Conservation (phyloP, 2,888 invertebrate species). For the Cephus pulcher region DNA sequence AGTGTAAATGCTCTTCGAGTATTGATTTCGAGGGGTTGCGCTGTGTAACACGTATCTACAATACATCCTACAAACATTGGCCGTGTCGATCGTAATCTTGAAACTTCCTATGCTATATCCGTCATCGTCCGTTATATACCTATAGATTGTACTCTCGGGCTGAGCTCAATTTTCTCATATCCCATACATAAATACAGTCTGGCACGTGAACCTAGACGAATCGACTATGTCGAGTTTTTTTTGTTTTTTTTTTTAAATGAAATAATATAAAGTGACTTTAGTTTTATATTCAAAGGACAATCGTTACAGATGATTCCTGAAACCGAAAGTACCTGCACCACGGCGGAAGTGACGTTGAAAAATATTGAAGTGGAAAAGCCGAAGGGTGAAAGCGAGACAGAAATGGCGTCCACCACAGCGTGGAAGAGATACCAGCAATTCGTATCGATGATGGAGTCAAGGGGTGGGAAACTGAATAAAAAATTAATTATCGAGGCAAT, state of each 20-base stretch:
- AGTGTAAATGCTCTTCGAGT: conserved; percentile 42
- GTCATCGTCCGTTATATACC: neutral
- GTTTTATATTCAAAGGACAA: neutral
- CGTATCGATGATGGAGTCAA: conserved; percentile 51
- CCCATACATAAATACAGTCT: neutral
- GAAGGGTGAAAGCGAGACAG: conserved; percentile 2
- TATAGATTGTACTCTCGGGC: neutral
- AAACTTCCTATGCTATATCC: neutral
- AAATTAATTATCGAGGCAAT: conserved; percentile 58
- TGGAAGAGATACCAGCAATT: conserved; percentile 60
- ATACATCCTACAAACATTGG: conserved; percentile 11
- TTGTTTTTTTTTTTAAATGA: neutral
- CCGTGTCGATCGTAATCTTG: neutral
- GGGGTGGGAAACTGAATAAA: conserved; percentile 52
- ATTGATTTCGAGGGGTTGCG: conserved; percentile 35
- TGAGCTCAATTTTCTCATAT: neutral
- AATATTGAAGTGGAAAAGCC: conserved; percentile 28
- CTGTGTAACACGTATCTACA: conserved; percentile 11
- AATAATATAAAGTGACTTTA: neutral
- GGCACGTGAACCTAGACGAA: neutral
- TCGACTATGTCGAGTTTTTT: neutral
- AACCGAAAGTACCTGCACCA: conserved; percentile 43
- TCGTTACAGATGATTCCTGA: conserved; percentile 58
- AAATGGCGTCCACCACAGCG: conserved; percentile 42
- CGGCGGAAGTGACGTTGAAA: conserved; percentile 39